A percentile compares a stretch with the other conserved stretches of the same genome.
phyloP scores from a whole-genome alignment of 2,797 vertebrate species.

The Scleropages formosus region DNA sequence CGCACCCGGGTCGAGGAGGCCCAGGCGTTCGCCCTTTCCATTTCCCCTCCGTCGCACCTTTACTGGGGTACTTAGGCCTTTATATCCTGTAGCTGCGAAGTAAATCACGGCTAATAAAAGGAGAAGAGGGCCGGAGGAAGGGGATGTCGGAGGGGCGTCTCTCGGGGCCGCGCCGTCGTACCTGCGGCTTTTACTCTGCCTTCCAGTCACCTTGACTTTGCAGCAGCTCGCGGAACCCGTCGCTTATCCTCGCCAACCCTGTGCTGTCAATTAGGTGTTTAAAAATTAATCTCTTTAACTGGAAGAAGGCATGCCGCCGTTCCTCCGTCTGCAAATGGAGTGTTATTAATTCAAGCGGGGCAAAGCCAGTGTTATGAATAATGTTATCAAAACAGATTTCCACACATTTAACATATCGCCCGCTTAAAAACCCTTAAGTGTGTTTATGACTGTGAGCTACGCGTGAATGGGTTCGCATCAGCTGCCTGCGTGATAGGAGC shows the following conservation, averaged over 20 bases:
- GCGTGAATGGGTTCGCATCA: slow-evolving; percentile 76
- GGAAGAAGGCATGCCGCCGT: slow-evolving; percentile 77
- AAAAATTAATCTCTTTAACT: slow-evolving; percentile 88
- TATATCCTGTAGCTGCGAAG: slow-evolving; percentile 79
- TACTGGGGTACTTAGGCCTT: slow-evolving; percentile 75
- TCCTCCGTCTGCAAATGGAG: slow-evolving; percentile 81
- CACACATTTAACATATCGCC: slow-evolving; percentile 75
- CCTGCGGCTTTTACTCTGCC: slow-evolving; percentile 57
- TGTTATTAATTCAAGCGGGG: slow-evolving; percentile 81
- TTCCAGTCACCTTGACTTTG: slow-evolving; percentile 85
- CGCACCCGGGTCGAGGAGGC: slow-evolving; percentile 73
- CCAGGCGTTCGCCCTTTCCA: slow-evolving; percentile 80
- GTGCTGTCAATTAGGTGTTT: slow-evolving; percentile 83
- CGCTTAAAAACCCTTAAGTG: slow-evolving; percentile 73
- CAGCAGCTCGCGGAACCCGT: slow-evolving; percentile 71
- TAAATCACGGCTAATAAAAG: slow-evolving; percentile 82
- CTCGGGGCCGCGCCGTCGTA: slow-evolving; percentile 59
- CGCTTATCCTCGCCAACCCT: slow-evolving; percentile 80
- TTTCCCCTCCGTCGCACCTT: slow-evolving; percentile 77
- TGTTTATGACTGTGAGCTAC: slow-evolving; percentile 74
- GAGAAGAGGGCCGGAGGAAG: slow-evolving; percentile 68
- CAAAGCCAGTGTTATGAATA: slow-evolving; percentile 78
- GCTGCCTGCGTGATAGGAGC: slow-evolving; percentile 51
- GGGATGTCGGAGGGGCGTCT: slow-evolving; percentile 69
- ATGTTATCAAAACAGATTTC: slow-evolving; percentile 86